Base-by-base conservation (phyloP, 2,113 vertebrate genomes). In the Micronycteris hirsuta region DNA sequence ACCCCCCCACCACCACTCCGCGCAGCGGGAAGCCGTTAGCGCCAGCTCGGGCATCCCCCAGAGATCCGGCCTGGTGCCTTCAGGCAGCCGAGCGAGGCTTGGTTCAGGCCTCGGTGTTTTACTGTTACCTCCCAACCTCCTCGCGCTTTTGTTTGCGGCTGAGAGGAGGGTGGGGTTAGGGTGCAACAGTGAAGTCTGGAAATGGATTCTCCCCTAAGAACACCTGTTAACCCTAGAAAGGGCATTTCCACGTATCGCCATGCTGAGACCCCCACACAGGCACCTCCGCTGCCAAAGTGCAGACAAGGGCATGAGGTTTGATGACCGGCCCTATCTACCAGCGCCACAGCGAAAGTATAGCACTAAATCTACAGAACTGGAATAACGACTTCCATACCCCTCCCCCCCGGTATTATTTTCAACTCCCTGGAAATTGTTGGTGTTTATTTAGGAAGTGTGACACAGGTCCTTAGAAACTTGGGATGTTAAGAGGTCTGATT, bases 391-490 rank as follows among this genome's bases (percentile, higher is more conserved):
- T 85, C 90, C n/a, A 38, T 12, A 56, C 10, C 19, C 15, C 26
- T 43, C 11, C 41, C 41, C 58, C 33, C 80, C 20, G 14, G 56
- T 31, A 77, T 73, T 73, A 77, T 92, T 91, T 92, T 86, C 78
- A 86, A 86, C 24, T 8, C 82, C 76, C 89, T 84, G 68, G 78
- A 94, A 95, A 93, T 80, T n/a, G 86, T 93, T 91, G 80, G 70
- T 95, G 86, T 97, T 96, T 96, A 92, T 91, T 97, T 96, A 96
- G 91, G n/a, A 96, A 96, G 91, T 91, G 83, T 71, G 90, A 94
- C 86, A 83, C 73, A 96, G 74, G 80, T 76, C 85, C 90, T 85
- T 93, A 93, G 95, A 93, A 95, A 92, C 95, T 87, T 5, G 52
- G 96, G 41, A 91, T 70, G 89, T 96, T 91, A 88, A 95, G 68